Percentiles rank a stretch among this genome's conserved stretches.
phyloP scores from a whole-genome alignment of 2,113 vertebrate genomes.

The Labeo catla region DNA sequence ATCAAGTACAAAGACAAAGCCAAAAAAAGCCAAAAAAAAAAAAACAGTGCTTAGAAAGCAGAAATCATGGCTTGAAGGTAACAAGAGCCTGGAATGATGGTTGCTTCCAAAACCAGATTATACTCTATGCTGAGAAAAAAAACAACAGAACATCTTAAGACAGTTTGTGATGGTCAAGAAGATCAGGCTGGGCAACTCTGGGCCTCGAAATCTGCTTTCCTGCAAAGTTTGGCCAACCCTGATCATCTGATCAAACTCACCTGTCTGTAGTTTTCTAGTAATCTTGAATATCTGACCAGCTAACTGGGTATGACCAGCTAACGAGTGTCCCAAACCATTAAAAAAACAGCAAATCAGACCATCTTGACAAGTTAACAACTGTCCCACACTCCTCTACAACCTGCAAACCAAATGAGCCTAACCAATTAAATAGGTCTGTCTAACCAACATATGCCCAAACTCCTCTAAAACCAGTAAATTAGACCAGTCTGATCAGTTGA shows the following conservation, averaged over 20 bases:
- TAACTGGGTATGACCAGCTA: background rate
- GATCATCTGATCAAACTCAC: background rate
- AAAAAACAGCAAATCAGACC: background rate
- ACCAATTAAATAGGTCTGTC: background rate
- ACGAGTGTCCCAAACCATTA: background rate
- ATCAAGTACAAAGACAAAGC: background rate
- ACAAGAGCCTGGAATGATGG: background rate
- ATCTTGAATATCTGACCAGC: background rate
- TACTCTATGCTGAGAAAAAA: background rate
- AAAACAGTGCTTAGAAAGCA: background rate
- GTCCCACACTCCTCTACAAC: background rate
- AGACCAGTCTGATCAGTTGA: no score
- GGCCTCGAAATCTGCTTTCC: background rate
- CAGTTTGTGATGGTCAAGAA: background rate
- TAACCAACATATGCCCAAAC: background rate
- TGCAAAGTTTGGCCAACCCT: background rate
- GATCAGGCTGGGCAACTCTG: background rate
- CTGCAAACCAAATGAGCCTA: background rate
- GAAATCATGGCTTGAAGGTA: background rate
- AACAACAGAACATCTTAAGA: background rate
- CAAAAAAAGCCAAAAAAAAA: constrained; percentile 27
- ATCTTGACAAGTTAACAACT: background rate
- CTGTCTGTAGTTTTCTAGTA: background rate
- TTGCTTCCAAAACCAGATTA: background rate
- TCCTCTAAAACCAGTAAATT: background rate